Evolutionary conservation across 2,888 invertebrate genomes (phyloP), one percentile per base, ranked within the genome.

Genomic region (Lithophane ornitopus): DNA sequence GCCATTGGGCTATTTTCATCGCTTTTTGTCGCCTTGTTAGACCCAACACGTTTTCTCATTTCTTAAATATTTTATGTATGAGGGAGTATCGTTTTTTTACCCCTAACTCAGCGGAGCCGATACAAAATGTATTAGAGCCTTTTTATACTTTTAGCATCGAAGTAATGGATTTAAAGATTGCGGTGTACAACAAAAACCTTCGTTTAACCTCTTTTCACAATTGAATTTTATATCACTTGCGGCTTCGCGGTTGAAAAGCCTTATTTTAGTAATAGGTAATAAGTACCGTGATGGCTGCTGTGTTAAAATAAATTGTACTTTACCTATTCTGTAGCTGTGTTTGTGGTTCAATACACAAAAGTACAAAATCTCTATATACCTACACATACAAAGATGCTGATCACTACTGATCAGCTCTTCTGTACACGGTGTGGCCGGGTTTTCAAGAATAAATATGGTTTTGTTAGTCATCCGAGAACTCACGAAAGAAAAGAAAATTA

Each of bases 101-200:
- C 63, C 49, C 56, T 54, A 46, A 74, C 56, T 12, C 28, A 74
- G 41, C 49, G 54, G 58, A 54, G 34, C 65, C 67, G 66, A 81
- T 79, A 73, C 63, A 79, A 87, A 86, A 84, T 78, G 46, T 78
- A 77, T 87, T 75, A 67, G 41, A 70, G 44, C 65, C 71, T 85
- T 82, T 84, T 87, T 76, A 77, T 74, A 85, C 70, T 67, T 82
- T 77, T 79, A 67, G 70, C 46, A 72, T 61, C 22, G 34, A 12
- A 41, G 54, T 74, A 82, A 85, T 79, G 77, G 82, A 81, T 85
- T 85, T 85, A 82, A 81, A 76, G 76, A 73, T 82, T 72, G 62
- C 69, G 58, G 58, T 72, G 54, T 72, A 62, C 34, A 67, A 70
- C 69, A 75, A 46, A 66, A 81, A 61, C 68, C 59, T 70, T 41